Evolutionary conservation across 2,797 vertebrate genomes (phyloP), one percentile per base, ranked within the genome.

Genomic region (Silurus aristotelis): DNA sequence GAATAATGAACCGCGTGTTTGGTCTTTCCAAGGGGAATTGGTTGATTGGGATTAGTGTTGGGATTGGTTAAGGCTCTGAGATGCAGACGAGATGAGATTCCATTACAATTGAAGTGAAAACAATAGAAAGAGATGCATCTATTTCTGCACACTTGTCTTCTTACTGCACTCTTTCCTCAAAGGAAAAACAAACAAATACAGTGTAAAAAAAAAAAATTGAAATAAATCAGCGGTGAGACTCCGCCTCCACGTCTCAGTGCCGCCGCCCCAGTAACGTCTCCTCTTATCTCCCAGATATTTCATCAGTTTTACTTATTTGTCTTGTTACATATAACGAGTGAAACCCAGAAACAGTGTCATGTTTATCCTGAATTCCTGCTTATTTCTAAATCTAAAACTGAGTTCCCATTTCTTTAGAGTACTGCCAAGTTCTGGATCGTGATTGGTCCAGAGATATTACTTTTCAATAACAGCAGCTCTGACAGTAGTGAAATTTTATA

Each of bases 151-250:
- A 31, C 0, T 56, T 13, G 3, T 80, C 64, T 84, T 77, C 63
- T 79, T 82, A 68, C 84, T 79, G 72, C 60, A 31, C 73, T 84
- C 70, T 58, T 4, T 19, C 60, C 83, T 86, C 82, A 86, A 82
- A 87, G 20, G 27, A 20, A 19, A 76, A 17, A 58, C 48, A 48
- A 46, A 8, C 67, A 22, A 71, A 67, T 55, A 75, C 63, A 76
- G 38, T 38, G 38, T 86, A 76, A 19, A 31, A 64, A 64, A 87
- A 20, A 46, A 84, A 77, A 38, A 38, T 80, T 78, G 15, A 61
- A 87, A 77, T 48, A 84, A 67, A n/a, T 75, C 9, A 10, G 6
- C 25, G 58, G 25, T 1, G 5, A 58, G 75, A 38, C 46, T 70
- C 14, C 5, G 60, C 79, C 81, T 48, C 46, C 63, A 9, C 5